Base-by-base conservation (phyloP, 23 tunicate genomes). In the Clavelina lepadiformis region DNA sequence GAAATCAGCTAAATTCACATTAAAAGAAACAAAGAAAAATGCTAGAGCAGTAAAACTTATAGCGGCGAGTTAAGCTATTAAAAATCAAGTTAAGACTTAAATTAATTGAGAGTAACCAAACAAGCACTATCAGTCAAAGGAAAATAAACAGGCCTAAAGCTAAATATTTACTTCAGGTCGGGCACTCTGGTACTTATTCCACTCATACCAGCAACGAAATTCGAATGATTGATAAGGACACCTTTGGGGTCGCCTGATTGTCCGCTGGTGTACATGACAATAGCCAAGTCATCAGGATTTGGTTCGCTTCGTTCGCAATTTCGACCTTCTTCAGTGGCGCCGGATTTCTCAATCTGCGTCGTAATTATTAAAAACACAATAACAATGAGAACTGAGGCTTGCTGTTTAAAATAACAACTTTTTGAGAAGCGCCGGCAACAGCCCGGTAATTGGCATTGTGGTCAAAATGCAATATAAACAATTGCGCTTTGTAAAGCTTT, bases 201-300 rank as follows among this genome's bases (percentile, higher is more conserved):
- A 20, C 95, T 65, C 76, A 92, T 78, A 0, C 71, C 82, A 49
- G 98, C 98, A 3, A 83, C 80, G 55, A 92, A 61, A 51, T 92
- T 92, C 45, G 75, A 52, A 61, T 92, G 98, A 63, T 58, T 73
- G 56, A 92, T 92, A 63, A 92, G 51, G 28, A 92, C 98, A 3
- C 98, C 98, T 73, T 92, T 92, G 20, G 98, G 93, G 65, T 92
- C 76, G 25, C 98, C 98, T 7, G 98, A 86, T 25, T 86, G 82
- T 15, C 98, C 98, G 45, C 86, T 77, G 19, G 98, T 92, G 82
- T 83, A 92, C 98, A 92, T 92, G 47, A 92, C 70, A 31, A 92
- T 63, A 8, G 93, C 98, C 32, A 83, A 61, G 46, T 92, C 93
- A 53, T 83, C 87, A 6, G 77, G 69, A 1, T 68, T 65, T n/a